These are phyloP conservation scores for Lacanobia wlatinum DNA, from an alignment of 2,888 invertebrate genomes.

Conservation along the genomic window DNA sequence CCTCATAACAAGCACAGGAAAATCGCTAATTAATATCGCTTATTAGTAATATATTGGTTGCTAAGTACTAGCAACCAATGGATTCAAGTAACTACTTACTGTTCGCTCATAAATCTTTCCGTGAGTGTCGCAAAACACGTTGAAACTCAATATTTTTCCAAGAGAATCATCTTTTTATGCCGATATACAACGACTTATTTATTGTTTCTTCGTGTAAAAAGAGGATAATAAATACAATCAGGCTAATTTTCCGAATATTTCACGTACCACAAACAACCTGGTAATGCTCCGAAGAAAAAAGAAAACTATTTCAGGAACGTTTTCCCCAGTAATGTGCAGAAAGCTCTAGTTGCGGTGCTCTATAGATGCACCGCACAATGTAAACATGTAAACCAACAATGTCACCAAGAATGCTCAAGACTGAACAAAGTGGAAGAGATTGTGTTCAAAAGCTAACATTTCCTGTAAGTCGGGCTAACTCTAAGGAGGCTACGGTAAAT, in stretches of 20 bases:
- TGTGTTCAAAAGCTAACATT: slow-evolving; percentile 29
- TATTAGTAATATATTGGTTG: too few species aligned
- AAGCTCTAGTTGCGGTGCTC: slow-evolving; percentile 6
- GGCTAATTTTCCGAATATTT: too few species aligned
- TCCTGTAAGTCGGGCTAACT: slow-evolving; percentile 11
- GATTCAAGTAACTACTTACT: too few species aligned
- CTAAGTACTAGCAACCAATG: slow-evolving; percentile 1
- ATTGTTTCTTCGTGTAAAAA: too few species aligned
- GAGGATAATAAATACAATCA: too few species aligned
- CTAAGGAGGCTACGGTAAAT: not conserved
- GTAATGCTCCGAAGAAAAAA: not conserved
- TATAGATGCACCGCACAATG: too few species aligned
- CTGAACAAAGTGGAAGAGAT: slow-evolving; percentile 37
- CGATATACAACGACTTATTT: too few species aligned
- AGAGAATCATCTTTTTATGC: too few species aligned
- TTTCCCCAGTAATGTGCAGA: not conserved
- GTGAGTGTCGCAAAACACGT: not conserved
- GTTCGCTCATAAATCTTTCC: not conserved
- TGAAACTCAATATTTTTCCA: not conserved
- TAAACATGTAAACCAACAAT: slow-evolving; percentile 42
- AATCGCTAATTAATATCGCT: too few species aligned
- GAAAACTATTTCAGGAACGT: not conserved
- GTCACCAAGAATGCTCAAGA: slow-evolving; percentile 29
- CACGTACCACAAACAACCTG: too few species aligned
- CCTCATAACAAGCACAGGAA: too few species aligned